Percentiles rank a stretch among this genome's conserved stretches.
phyloP scores from a whole-genome alignment of 2,888 invertebrate genomes.

The Lochmaea capreae region DNA sequence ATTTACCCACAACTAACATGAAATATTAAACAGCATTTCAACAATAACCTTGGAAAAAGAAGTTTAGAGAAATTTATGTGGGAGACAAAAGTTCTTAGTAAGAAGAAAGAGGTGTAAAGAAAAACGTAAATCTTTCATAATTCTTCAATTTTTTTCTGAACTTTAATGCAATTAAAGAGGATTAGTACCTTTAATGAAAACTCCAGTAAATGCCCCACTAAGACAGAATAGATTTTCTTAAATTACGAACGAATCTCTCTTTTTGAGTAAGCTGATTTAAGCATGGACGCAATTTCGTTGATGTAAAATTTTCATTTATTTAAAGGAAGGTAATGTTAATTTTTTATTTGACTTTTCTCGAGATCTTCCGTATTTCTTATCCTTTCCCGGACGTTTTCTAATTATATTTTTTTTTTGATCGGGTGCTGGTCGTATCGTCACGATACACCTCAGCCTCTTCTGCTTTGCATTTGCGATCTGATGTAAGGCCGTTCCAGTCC shows the following conservation, averaged over 20 bases:
- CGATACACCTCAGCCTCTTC: too few relatives aligned
- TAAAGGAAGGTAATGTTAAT: conserved; percentile 24
- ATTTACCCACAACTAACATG: too few relatives aligned
- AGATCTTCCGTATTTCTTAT: conserved; percentile 5
- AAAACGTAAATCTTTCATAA: too few relatives aligned
- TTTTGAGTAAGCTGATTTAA: conserved; percentile 8
- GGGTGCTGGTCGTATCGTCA: too few relatives aligned
- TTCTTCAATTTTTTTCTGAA: not conserved
- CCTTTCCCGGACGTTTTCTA: conserved; percentile 12
- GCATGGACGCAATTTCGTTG: conserved; percentile 16
- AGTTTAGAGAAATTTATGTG: too few relatives aligned
- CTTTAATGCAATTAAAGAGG: not conserved
- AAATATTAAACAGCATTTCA: too few relatives aligned
- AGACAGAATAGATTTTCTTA: not conserved
- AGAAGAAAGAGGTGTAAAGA: too few relatives aligned
- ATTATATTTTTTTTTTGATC: conserved; percentile 9
- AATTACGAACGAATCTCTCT: not conserved
- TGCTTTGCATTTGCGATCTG: too few relatives aligned
- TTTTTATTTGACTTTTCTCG: conserved; percentile 28
- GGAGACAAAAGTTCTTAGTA: too few relatives aligned
- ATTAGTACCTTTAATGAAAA: not conserved
- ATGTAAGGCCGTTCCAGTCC: too few relatives aligned
- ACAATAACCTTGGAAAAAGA: too few relatives aligned
- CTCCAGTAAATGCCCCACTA: not conserved
- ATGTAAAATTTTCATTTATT: conserved; percentile 30